Evolutionary conservation across 2,113 vertebrate genomes (phyloP).

Genomic region (Seriola dumerili): DNA sequence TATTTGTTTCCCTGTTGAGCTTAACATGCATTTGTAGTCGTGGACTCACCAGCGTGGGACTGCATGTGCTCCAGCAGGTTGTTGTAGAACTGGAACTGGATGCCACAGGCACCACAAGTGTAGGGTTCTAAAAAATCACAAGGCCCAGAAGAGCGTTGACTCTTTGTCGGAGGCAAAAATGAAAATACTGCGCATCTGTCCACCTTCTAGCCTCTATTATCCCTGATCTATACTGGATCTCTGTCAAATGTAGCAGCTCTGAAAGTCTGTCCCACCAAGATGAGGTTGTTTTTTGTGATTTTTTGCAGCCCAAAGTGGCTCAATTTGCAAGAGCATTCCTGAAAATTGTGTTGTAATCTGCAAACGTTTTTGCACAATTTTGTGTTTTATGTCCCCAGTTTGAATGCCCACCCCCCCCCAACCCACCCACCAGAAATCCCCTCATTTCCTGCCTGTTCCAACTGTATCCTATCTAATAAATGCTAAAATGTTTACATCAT

Average conservation of each 20-base stretch:
- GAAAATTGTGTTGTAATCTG: neutral
- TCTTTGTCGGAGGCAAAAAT: conserved; percentile 64
- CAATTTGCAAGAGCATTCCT: neutral
- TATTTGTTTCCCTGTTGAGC: conserved; percentile 38
- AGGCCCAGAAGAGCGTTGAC: conserved; percentile 80
- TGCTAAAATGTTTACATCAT: neutral
- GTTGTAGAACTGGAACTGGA: conserved; percentile 99
- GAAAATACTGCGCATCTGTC: conserved; percentile 49
- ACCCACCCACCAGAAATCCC: no score
- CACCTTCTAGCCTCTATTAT: conserved; percentile 10
- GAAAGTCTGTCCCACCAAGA: conserved; percentile 14
- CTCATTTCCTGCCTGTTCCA: neutral
- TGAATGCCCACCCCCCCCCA: neutral
- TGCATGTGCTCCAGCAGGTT: conserved; percentile 99
- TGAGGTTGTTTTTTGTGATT: neutral
- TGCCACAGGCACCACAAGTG: conserved; percentile 98
- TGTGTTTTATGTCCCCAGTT: neutral
- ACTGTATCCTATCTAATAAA: neutral
- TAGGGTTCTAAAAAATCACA: conserved; percentile 94
- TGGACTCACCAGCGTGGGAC: conserved; percentile 95
- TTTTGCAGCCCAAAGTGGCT: neutral
- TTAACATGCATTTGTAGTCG: conserved; percentile 69
- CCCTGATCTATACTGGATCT: conserved; percentile 17
- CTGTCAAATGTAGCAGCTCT: conserved; percentile 16
- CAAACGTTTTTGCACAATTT: neutral